Evolutionary conservation across 2,888 invertebrate genomes (phyloP), one percentile per base, ranked within the genome.

Genomic region (Amblyjoppa proteus): DNA sequence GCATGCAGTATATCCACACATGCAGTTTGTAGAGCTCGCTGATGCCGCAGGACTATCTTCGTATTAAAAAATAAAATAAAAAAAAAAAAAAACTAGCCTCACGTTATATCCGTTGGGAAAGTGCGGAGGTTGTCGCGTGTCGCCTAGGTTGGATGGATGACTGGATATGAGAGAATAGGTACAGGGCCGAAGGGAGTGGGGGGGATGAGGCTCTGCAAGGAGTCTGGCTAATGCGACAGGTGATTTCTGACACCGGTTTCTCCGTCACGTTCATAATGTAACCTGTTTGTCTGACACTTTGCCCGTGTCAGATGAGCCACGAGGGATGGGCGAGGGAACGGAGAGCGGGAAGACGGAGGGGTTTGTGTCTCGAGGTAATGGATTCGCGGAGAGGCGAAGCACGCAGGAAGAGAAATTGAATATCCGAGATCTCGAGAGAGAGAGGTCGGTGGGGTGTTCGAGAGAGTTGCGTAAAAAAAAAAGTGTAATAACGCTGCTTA

Each of bases 231-330:
- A 88, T 88, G 87, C 84, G 88, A 88, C 88, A 84, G 88, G 84
- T 87, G 87, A 88, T 88, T 88, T 84, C 84, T 88, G 87, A 82
- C 86, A 85, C 84, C 75, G 85, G 86, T 84, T 83, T 83, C 88
- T 81, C 78, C 86, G 79, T 84, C 84, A 79, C 86, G 83, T 86
- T 87, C 69, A 87, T 83, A 87, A 87, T 86, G 81, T 87, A 88
- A 85, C 84, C 88, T 83, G 87, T 86, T 86, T 87, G 84, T 88
- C 88, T 87, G 88, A 87, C 88, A 84, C 81, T 87, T 86, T 81
- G 49, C 66, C 68, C 79, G 66, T 83, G 85, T 85, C 85, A 81
- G 86, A 78, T 74, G 83, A 71, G 11, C 66, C 73, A 38, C 13
- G 34, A 41, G 70, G 38, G 74, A 70, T 61, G 51, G 58, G 66